Base-by-base conservation (phyloP, 2,888 invertebrate genomes). In the Philhelius pedissequus region DNA sequence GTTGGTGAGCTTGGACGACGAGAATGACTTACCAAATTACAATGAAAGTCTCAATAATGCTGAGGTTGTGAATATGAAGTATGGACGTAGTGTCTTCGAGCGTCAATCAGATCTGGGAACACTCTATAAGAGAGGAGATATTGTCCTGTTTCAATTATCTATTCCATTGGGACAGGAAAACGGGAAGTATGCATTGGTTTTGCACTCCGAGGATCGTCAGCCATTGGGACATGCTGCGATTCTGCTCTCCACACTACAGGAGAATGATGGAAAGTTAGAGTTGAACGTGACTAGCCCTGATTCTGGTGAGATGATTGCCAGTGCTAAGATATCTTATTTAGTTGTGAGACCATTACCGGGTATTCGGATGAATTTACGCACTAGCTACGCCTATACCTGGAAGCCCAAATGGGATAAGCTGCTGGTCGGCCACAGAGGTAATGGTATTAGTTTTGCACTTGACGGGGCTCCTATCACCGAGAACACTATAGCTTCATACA, bases 341-440 rank as follows among this genome's bases (percentile, higher is more conserved):
- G 90, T 89, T 89, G 88, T 91, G 13, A 90, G 89, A 71, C 91
- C 91, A 0, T 89, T 90, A 83, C 86, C 88, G 3, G 86, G 86
- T 9, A 87, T 89, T 1, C 77, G 81, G 93, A 95, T 96, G 92
- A 94, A 95, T 90, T 94, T 98, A 93, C 94, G 95, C 89, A 94
- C 94, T 27, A 95, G 97, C 4, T 97, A 95, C 89, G 94, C 96
- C 1, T 95, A 95, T 87, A 95, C 97, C 90, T 98, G 98, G 98
- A 96, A 96, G 87, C 94, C 95, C 64, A 93, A 95, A 40, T 96
- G 97, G 95, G 94, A 94, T 22, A 96, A 96, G 0, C 91, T 99
- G 69, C 97, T 99, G 92, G 97, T 99, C 58, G 99, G 99, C 0
- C 99, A 99, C 90, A 93, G 99, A 69, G 99, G 99, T 15, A 94